Base-by-base conservation (phyloP, 2,113 vertebrate genomes). In the Xiphias gladius region DNA sequence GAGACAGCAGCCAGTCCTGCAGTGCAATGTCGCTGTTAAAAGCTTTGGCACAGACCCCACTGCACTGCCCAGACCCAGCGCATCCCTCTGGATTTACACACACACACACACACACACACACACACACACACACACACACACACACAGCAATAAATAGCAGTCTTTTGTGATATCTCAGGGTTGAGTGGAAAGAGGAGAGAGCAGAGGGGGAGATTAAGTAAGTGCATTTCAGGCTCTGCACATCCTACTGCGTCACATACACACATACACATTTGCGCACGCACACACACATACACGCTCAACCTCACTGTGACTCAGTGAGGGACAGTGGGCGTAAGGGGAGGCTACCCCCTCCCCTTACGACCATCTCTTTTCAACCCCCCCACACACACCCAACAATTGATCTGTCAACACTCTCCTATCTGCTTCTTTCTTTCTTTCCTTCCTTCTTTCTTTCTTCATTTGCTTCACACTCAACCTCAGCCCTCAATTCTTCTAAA, bases 161-260 rank as follows among this genome's bases (percentile, higher is more conserved):
- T 41, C 39, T 32, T 77, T 52, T 75, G 46, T 86, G 37, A 26
- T 58, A 59, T 84, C 39, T 70, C 48, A 35, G 41, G 41, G 35
- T 50, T 81, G 73, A 72, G 32, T 74, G 63, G 76, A 26, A 83
- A 30, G 22, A 41, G 59, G 64, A 80, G 65, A 57, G 71, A 64
- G 52, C 14, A 61, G 52, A 73, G 22, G 9, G 46, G 54, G 62
- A 46, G 20, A 63, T 63, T 57, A 52, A 59, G 28, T 58, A 69
- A 61, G 37, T 79, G 68, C 66, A 80, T 88, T 88, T 82, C 69
- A 73, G 62, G 83, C 69, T 81, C 84, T 80, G 76, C 79, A 85
- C 84, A 76, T 90, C 63, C 64, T 84, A 83, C 79, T 92, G 74
- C 85, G 52, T 88, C 84, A 62, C 32, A 50, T 61, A 57, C 76